Evolutionary conservation across 2,888 invertebrate genomes (phyloP).

Genomic region (Sinelater perroti): DNA sequence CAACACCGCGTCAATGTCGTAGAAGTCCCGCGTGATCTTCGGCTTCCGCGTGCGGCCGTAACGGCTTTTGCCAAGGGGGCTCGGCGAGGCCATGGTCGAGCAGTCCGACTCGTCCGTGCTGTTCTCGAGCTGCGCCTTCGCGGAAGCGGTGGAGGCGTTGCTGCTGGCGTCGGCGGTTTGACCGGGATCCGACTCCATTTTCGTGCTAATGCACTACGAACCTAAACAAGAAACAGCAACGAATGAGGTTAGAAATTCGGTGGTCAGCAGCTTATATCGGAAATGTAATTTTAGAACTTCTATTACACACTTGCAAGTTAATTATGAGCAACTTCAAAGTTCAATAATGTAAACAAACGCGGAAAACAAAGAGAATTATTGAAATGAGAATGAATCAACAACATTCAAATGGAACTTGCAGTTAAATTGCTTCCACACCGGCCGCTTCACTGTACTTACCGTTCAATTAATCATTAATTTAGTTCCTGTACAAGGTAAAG

Average conservation of each 20-base stretch:
- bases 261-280: no score
- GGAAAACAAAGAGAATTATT: no score
- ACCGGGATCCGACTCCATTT: neutral
- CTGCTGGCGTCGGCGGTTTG: neutral
- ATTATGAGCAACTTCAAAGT: no score
- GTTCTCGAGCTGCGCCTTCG: neutral
- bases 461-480: neutral
- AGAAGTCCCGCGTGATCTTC: constrained; percentile 62
- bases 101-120: neutral
- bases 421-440: no score
- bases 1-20: constrained; percentile 58
- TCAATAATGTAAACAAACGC: no score
- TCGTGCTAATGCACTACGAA: neutral
- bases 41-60: constrained; percentile 68
- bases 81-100: neutral
- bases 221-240: no score
- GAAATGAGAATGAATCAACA: no score
- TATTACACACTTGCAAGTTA: no score
- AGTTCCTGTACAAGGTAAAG: constrained; percentile 1
- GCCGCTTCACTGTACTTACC: constrained; percentile 5
- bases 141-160: neutral
- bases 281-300: no score
- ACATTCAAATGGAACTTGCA: no score
- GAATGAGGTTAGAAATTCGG: constrained; percentile 15
- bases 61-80: constrained; percentile 58